Conservation (phyloP, 2,797 vertebrate species). For the Sebastes taczanowskii region DNA sequence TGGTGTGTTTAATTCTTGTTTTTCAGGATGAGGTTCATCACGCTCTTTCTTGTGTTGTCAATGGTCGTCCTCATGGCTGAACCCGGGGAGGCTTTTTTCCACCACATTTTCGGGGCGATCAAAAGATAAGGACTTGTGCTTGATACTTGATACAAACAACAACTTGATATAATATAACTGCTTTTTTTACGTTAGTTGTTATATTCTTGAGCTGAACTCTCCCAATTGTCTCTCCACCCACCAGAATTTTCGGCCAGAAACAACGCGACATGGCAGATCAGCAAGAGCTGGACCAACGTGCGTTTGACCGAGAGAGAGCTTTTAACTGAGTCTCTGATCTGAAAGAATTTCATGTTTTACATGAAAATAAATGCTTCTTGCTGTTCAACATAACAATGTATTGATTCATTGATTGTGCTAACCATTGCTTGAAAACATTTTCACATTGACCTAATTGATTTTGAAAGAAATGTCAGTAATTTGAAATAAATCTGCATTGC, state of each 20-base stretch:
- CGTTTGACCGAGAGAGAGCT: not conserved
- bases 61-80: slow-evolving; percentile 36
- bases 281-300: not conserved
- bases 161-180: too few species aligned
- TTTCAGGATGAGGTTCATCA: slow-evolving; percentile 6
- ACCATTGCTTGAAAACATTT: not conserved
- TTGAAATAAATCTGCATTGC: not conserved
- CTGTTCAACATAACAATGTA: not conserved
- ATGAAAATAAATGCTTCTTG: not conserved
- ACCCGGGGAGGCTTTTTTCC: slow-evolving; percentile 5
- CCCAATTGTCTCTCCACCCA: not conserved
- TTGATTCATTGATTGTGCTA: not conserved
- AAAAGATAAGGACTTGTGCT: not conserved
- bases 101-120: too few species aligned
- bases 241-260: accelerated
- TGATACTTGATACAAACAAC: too few species aligned
- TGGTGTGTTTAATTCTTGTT: not conserved
- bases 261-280: not conserved
- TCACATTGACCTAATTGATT: not conserved
- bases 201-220: not conserved
- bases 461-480: not conserved
- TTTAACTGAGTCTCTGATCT: not conserved
- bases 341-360: not conserved
- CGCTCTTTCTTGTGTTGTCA: not conserved
- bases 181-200: not conserved